These are phyloP conservation scores for Ammospiza caudacuta DNA, from an alignment of 2,113 vertebrate genomes.

Conservation along the genomic window DNA sequence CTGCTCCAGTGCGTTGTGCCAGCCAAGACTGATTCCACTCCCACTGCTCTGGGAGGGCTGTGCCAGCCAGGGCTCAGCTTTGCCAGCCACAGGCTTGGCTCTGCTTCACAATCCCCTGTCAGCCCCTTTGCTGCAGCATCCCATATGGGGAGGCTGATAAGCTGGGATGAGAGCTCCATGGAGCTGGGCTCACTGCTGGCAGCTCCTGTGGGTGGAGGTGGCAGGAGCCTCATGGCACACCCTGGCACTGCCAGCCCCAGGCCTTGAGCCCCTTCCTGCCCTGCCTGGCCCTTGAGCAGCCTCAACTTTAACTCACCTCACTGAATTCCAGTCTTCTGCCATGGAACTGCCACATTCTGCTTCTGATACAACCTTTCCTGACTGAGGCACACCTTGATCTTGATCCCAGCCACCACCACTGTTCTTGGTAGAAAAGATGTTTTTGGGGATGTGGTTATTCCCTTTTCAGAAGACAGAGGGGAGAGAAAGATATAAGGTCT, in stretches of 20 bases:
- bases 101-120: background rate
- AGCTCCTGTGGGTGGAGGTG: accelerated
- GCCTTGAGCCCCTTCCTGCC: accelerated
- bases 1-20: background rate
- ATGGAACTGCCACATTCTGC: background rate
- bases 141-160: background rate
- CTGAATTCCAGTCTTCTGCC: background rate
- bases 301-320: accelerated
- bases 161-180: background rate
- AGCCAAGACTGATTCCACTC: background rate
- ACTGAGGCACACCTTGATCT: background rate
- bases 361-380: background rate
- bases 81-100: background rate
- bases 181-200: background rate
- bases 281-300: background rate
- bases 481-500: background rate
- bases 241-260: background rate
- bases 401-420: background rate
- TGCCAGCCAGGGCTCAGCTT: background rate
- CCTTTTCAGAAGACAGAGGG: background rate
- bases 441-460: background rate
- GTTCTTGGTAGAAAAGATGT: background rate
- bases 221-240: background rate
- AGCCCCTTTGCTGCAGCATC: background rate
- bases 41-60: background rate